These are phyloP conservation scores for Tinamus major DNA, from an alignment of 2,797 vertebrate genomes.

Conservation along the genomic window DNA sequence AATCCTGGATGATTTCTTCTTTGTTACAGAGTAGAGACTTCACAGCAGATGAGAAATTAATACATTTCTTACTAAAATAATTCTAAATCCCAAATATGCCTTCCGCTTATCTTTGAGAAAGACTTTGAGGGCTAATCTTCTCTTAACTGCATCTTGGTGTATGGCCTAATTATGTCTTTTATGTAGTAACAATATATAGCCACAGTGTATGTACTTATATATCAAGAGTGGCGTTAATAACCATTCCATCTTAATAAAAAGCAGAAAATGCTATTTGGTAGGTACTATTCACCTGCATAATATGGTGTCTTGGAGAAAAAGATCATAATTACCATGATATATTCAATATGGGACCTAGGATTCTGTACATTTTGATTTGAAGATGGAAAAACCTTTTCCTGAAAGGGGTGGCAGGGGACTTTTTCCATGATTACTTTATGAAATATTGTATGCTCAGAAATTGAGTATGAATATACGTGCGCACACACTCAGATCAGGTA, in stretches of 20 bases:
- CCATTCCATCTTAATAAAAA: slow-evolving; percentile 6
- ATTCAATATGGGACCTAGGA: neutral
- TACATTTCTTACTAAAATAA: neutral
- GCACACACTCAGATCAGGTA: neutral
- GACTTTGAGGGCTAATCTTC: neutral
- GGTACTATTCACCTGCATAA: neutral
- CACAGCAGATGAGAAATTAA: neutral
- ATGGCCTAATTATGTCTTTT: neutral
- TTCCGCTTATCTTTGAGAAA: neutral
- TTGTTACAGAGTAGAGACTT: neutral
- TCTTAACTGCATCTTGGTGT: neutral
- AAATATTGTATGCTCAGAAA: slow-evolving; percentile 60
- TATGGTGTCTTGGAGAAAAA: slow-evolving; percentile 18
- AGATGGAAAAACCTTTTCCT: slow-evolving; percentile 33
- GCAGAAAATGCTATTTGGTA: slow-evolving; percentile 4
- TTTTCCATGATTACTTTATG: slow-evolving; percentile 63
- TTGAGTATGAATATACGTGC: neutral
- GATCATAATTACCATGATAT: slow-evolving; percentile 57
- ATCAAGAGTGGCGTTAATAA: neutral
- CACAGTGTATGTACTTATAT: neutral
- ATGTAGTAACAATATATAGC: neutral
- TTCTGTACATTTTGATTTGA: slow-evolving; percentile 56
- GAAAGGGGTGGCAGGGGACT: neutral
- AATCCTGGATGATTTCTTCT: neutral
- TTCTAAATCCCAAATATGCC: neutral